A percentile compares a stretch with the other conserved stretches of the same genome.
Conservation (phyloP, 2,888 invertebrate species). For the Spisula solida region DNA sequence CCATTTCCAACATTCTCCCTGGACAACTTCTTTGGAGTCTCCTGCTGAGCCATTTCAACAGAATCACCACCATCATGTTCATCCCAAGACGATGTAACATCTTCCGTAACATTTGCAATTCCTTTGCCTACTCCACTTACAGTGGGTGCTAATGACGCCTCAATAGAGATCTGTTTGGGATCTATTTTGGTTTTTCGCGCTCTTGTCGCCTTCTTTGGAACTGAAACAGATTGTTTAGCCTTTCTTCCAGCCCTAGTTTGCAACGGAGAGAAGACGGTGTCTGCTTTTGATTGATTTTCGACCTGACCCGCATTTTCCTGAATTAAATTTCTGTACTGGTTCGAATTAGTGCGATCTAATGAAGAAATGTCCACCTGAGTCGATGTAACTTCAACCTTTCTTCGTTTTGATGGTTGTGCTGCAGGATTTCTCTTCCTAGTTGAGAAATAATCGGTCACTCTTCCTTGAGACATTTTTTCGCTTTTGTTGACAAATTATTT, state of each 20-base stretch:
- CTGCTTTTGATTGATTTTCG: slow-evolving; percentile 43
- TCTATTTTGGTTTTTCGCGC: slow-evolving; percentile 61
- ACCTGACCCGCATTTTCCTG: slow-evolving; percentile 31
- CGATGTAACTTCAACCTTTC: slow-evolving; percentile 77
- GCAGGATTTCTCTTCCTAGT: slow-evolving; percentile 77
- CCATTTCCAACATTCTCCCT: slow-evolving; percentile 6
- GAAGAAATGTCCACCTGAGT: slow-evolving; percentile 59
- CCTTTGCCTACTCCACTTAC: not conserved
- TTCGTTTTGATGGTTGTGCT: slow-evolving; percentile 81
- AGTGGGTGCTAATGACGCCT: slow-evolving; percentile 7
- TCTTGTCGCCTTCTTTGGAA: slow-evolving; percentile 54
- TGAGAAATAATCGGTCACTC: slow-evolving; percentile 83
- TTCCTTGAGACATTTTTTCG: slow-evolving; percentile 81
- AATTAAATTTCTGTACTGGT: slow-evolving; percentile 51
- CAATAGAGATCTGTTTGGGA: slow-evolving; percentile 56
- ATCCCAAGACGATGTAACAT: slow-evolving; percentile 78
- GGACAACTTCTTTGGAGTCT: slow-evolving; percentile 49
- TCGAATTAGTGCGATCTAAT: slow-evolving; percentile 57
- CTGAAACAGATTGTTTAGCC: slow-evolving; percentile 39
- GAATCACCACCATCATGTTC: slow-evolving; percentile 72
- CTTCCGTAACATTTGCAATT: slow-evolving; percentile 54
- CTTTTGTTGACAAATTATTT: slow-evolving; percentile 70
- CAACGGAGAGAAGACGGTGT: slow-evolving; percentile 63
- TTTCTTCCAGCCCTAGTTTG: slow-evolving; percentile 66
- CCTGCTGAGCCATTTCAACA: slow-evolving; percentile 19